Evolutionary conservation across 2,113 vertebrate genomes (phyloP), one percentile per base, ranked within the genome.

Genomic region (Percina caprodes): DNA sequence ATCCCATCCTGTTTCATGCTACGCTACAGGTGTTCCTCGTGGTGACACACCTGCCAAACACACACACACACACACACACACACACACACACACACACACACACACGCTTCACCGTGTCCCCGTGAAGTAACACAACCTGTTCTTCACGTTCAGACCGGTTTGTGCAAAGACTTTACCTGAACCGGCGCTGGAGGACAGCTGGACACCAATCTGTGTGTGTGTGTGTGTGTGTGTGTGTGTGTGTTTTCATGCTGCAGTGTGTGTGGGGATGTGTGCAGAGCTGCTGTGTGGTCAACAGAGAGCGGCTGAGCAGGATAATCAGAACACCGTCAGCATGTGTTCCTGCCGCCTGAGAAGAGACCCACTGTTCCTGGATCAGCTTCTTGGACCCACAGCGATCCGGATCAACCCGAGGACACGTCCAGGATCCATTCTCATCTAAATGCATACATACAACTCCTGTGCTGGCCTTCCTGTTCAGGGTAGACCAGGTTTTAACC

Each of bases 281-380:
- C 21, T 12, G 59, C 39, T 3, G 42, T 12, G 23, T 55, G 81
- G 68, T 61, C 55, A 48, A 69, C 69, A 55, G 15, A 55, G 15
- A 15, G 16, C 18, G 33, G 33, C 74, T 55, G 74, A 70, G 69
- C 54, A 15, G 81, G 74, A 78, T 62, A 35, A 78, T 60, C 69
- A 45, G 60, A 60, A 67, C 23, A 49, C 65, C 24, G 21, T 76
- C 67, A 39, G 48, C 69, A 77, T 58, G 63, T 61, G 54, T 67
- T 77, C 18, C 52, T 48, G 45, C 14, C 18, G 33, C 33, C 54
- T 62, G 69, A 72, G 48, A 35, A 51, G 33, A 66, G 33, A 67
- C 74, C 7, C 19, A 11, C 49, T 71, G 66, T 16, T 82, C 66
- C 52, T 58, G 60, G 26, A 19, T 73, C 65, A 11, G 23, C 7